Evolutionary conservation across 2,797 vertebrate genomes (phyloP).

Genomic region (Balearica regulorum): DNA sequence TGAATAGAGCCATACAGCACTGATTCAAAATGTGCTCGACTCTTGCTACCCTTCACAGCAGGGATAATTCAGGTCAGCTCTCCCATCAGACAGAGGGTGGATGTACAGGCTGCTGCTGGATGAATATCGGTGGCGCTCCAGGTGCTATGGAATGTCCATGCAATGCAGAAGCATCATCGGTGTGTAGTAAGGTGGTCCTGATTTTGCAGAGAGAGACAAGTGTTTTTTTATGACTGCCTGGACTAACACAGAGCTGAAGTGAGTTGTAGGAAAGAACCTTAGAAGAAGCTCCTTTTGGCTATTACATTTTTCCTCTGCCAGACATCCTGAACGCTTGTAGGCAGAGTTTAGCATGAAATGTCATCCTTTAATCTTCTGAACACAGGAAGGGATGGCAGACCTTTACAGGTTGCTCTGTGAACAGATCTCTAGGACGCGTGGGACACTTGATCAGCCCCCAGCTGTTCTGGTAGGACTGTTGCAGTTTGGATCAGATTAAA

Average conservation of each 20-base stretch:
- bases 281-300: not conserved
- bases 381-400: not conserved
- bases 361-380: not conserved
- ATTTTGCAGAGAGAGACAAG: not conserved
- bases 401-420: not conserved
- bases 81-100: not conserved
- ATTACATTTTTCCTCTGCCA: not conserved
- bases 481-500: not conserved
- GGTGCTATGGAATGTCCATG: not conserved
- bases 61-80: not conserved
- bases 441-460: not conserved
- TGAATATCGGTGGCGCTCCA: not conserved
- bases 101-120: not conserved
- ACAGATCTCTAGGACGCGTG: not conserved
- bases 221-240: not conserved
- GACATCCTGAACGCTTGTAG: not conserved
- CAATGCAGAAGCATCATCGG: not conserved
- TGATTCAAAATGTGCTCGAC: not conserved
- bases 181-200: not conserved
- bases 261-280: not conserved
- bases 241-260: not conserved
- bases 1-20: not conserved
- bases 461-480: not conserved
- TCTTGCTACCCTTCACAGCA: not conserved
- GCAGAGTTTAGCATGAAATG: not conserved